Percentiles rank a stretch among this genome's conserved stretches.
phyloP scores from a whole-genome alignment of 2,888 invertebrate genomes.

The Sceliomorpha sp. region DNA sequence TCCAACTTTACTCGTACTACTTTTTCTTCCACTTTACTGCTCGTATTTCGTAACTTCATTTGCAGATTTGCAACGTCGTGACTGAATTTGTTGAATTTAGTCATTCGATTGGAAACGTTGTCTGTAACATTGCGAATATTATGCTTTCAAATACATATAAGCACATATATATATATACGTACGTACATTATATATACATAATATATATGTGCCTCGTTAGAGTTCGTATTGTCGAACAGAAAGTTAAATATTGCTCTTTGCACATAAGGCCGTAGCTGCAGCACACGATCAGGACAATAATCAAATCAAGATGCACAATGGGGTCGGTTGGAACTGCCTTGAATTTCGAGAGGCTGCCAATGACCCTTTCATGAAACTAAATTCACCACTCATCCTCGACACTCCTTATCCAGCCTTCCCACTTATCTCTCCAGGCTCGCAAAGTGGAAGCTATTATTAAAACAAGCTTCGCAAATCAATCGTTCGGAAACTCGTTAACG shows the following conservation, averaged over 20 bases:
- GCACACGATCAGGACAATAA: constrained; percentile 26
- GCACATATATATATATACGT: no score
- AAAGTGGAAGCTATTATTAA: no score
- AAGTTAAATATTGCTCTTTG: constrained; percentile 31
- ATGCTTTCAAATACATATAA: no score
- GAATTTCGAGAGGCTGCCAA: constrained; percentile 22
- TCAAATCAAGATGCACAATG: constrained; percentile 39
- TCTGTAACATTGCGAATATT: no score
- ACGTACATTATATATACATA: no score
- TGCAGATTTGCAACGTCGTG: no score
- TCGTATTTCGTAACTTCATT: no score
- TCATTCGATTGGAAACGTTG: no score
- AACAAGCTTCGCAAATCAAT: not conserved
- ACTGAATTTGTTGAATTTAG: no score
- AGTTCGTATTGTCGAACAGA: constrained; percentile 25
- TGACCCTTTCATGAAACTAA: constrained; percentile 16
- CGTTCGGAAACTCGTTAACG: not conserved
- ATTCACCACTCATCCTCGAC: constrained; percentile 6
- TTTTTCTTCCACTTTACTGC: no score
- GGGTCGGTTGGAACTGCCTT: constrained; percentile 13
- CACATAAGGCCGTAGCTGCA: constrained; percentile 26
- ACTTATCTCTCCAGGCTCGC: no score
- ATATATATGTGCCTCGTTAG: constrained; percentile 37
- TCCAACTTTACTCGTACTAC: no score
- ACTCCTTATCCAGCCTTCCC: not conserved